Evolutionary conservation across 2,797 vertebrate species (phyloP).

Genomic region (Urophycis tenuis): DNA sequence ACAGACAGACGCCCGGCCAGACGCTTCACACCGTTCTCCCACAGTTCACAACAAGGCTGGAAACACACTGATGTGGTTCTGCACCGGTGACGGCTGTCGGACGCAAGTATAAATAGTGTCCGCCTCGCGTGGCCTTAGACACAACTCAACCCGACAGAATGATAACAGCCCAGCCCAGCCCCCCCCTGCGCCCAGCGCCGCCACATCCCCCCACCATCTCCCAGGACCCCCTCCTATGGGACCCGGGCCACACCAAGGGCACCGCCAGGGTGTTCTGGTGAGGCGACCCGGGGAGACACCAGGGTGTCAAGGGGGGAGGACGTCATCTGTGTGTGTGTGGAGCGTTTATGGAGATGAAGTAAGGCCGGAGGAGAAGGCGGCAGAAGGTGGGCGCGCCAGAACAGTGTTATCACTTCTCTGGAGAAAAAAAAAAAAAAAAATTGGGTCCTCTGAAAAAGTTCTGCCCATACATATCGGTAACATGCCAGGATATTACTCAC

Average conservation of each 20-base stretch:
- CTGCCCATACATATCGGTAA: conserved; percentile 36
- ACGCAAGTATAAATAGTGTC: conserved; percentile 1
- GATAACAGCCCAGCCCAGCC: no score
- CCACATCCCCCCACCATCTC: no score
- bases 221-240: background rate
- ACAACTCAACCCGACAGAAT: no score
- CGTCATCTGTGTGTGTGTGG: background rate
- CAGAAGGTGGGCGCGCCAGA: background rate
- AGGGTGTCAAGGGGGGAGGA: background rate
- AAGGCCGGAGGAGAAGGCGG: background rate
- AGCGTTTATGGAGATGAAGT: no score
- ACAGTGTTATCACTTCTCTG: conserved; percentile 29
- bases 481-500: conserved; percentile 53
- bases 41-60: background rate
- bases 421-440: conserved; percentile 31
- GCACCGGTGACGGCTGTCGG: background rate
- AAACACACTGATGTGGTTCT: background rate
- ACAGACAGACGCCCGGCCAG: background rate
- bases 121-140: background rate
- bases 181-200: background rate
- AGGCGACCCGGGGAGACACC: background rate
- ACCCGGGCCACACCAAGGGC: background rate
- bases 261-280: background rate
- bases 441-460: conserved; percentile 9
- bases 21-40: background rate